phyloP scores from a whole-genome alignment of 2,888 invertebrate species.

The Apeira syringaria region DNA sequence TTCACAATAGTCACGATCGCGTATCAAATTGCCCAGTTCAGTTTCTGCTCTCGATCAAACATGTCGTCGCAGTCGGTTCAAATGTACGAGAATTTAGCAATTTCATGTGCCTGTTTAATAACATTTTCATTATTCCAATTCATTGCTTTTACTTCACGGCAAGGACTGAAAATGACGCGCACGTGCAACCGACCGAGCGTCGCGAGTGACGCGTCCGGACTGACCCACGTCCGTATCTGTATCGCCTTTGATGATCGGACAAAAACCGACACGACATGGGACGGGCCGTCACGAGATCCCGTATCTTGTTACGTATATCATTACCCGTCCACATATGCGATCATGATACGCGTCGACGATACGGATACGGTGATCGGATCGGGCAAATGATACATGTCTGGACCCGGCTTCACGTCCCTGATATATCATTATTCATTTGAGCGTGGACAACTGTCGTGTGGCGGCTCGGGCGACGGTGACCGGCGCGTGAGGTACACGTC shows the following conservation, averaged over 20 bases:
- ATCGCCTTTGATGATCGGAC: slow-evolving; percentile 31
- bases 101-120: background rate
- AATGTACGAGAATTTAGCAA: background rate
- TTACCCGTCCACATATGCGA: slow-evolving; percentile 11
- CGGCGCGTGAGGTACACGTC: no score
- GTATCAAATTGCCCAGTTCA: background rate
- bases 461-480: no score
- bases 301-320: background rate
- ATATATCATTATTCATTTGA: no score
- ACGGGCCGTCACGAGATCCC: slow-evolving; percentile 27
- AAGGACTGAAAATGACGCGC: no score
- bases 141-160: no score
- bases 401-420: background rate
- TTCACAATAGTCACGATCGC: slow-evolving; percentile 21
- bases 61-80: background rate
- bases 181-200: no score
- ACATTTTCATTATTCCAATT: background rate
- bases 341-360: slow-evolving; percentile 26
- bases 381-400: slow-evolving; percentile 22
- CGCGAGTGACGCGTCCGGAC: no score
- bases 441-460: no score
- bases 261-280: slow-evolving; percentile 28
- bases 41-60: background rate
- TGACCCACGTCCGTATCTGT: slow-evolving; percentile 7
- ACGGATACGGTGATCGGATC: slow-evolving; percentile 26